Evolutionary conservation across 1,140 invertebrate species (phyloP).

Genomic region (Belonocnema kinseyi): DNA sequence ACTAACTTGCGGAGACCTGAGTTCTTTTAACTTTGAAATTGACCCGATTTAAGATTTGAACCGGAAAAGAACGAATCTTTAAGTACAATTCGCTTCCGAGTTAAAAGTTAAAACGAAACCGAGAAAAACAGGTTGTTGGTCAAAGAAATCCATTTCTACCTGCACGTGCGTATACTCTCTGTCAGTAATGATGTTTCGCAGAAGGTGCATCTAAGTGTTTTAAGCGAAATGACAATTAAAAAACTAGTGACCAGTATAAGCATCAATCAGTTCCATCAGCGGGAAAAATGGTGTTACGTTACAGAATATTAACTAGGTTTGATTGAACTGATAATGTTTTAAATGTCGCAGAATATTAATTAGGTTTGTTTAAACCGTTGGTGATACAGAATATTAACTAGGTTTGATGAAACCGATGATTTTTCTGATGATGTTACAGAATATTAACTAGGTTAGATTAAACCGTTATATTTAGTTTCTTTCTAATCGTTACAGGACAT

Average conservation of each 20-base stretch:
- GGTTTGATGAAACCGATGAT: too few species aligned
- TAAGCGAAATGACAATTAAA: conserved; percentile 5
- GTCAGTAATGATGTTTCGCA: conserved; percentile 30
- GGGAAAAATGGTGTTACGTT: conserved; percentile 3
- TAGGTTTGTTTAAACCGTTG: too few species aligned
- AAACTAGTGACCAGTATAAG: conserved; percentile 11
- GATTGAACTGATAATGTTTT: too few species aligned
- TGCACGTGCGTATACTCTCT: conserved; percentile 39
- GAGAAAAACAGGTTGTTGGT: conserved; percentile 38
- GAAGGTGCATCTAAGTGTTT: conserved; percentile 25
- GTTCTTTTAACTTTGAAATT: conserved; percentile 61
- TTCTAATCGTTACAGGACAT: too few species aligned
- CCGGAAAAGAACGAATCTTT: conserved; percentile 44
- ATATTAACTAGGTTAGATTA: too few species aligned
- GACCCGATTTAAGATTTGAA: conserved; percentile 59
- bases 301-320: background rate
- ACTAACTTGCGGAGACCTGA: background rate
- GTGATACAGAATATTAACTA: too few species aligned
- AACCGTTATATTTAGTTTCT: too few species aligned
- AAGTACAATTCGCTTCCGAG: conserved; percentile 46
- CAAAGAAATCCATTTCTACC: conserved; percentile 14
- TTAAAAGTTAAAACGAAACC: conserved; percentile 40
- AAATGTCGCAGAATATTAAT: too few species aligned
- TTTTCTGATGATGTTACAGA: too few species aligned
- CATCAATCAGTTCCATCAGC: conserved; percentile 5